phyloP scores from a whole-genome alignment of 2,888 invertebrate species.

The Lamellibrachia columna region DNA sequence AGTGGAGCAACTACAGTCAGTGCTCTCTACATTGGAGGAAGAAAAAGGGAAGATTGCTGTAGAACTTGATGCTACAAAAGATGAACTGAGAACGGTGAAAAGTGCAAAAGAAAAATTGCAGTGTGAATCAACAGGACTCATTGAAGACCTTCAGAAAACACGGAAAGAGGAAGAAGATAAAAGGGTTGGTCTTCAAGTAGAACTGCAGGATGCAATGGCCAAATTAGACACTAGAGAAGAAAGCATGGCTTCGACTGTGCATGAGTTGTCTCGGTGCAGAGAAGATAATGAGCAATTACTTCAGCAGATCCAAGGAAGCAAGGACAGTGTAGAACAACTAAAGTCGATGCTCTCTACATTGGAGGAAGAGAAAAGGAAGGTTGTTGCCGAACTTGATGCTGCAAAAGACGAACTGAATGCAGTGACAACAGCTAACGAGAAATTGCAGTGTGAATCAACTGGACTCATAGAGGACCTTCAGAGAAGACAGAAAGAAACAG shows the following conservation, averaged over 20 bases:
- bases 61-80: background rate
- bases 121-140: background rate
- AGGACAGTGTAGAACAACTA: too few species aligned
- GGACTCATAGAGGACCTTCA: too few species aligned
- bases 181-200: background rate
- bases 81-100: background rate
- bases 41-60: background rate
- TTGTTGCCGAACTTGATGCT: too few species aligned
- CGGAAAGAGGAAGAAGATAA: background rate
- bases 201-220: background rate
- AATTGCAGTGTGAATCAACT: too few species aligned
- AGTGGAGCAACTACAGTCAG: background rate
- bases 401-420: too few species aligned
- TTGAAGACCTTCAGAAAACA: background rate
- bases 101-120: slow-evolving; percentile 4
- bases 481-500: too few species aligned
- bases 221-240: background rate
- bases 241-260: background rate
- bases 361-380: too few species aligned
- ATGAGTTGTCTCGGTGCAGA: background rate
- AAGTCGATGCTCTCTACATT: too few species aligned
- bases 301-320: too few species aligned
- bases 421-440: too few species aligned
- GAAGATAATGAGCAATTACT: too few species aligned
- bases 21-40: background rate